Conservation (phyloP, 2,797 vertebrate species). For the Sebastolobus altivelis region DNA sequence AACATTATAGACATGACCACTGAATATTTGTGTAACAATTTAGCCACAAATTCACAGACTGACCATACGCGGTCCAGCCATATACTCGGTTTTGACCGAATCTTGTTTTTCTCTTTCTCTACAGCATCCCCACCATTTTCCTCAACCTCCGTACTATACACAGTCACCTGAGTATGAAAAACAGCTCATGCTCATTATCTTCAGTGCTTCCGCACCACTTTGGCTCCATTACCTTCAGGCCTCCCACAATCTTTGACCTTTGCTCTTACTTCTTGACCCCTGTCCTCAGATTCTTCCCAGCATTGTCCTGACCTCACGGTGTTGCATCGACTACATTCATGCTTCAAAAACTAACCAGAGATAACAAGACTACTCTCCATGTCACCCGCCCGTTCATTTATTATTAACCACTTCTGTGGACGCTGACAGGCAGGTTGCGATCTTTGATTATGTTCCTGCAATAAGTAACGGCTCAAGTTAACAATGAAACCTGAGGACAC, state of each 20-base stretch:
- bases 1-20: too few relatives aligned
- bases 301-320: conserved; percentile 37
- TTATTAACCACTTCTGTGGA: conserved; percentile 43
- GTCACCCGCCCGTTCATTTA: conserved; percentile 43
- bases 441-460: conserved; percentile 51
- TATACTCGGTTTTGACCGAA: too few relatives aligned
- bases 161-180: conserved; percentile 44
- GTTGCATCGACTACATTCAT: conserved; percentile 28
- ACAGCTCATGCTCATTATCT: conserved; percentile 40
- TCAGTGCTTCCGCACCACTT: conserved; percentile 38
- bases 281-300: conserved; percentile 35
- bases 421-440: conserved; percentile 1
- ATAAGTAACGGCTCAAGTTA: conserved; percentile 75
- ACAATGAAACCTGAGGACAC: conserved; percentile 69
- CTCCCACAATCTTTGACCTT: conserved; percentile 53
- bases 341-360: conserved; percentile 40
- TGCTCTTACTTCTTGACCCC: conserved; percentile 50
- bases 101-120: not conserved
- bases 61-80: too few relatives aligned
- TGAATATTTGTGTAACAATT: too few relatives aligned
- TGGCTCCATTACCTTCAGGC: conserved; percentile 54
- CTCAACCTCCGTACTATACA: conserved; percentile 2
- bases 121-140: not conserved
- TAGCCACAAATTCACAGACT: too few relatives aligned
- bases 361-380: conserved; percentile 28